Percentiles rank a stretch among this genome's conserved stretches.
phyloP scores from a whole-genome alignment of 1,140 invertebrate genomes.

The Drosophila trapezifrons region DNA sequence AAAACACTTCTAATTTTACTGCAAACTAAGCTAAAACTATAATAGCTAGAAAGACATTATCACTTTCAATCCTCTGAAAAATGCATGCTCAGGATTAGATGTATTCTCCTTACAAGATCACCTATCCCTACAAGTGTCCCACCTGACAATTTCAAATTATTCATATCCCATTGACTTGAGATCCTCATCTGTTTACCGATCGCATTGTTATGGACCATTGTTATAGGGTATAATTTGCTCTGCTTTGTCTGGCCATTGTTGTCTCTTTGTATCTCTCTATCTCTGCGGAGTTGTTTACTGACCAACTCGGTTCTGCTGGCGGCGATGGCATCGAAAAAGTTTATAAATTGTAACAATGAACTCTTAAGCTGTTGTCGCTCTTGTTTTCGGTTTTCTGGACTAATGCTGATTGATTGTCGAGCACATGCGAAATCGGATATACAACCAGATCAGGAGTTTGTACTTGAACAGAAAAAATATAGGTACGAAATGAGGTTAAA shows the following conservation, averaged over 20 bases:
- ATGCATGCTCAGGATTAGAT: background rate
- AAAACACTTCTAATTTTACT: background rate
- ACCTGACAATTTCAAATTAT: conserved; percentile 26
- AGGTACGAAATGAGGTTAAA: background rate
- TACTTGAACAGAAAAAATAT: background rate
- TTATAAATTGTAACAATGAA: conserved; percentile 80
- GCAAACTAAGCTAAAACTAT: background rate
- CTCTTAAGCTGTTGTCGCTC: conserved; percentile 82
- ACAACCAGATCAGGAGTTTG: background rate
- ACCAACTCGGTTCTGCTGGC: conserved; percentile 39
- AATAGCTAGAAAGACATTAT: background rate
- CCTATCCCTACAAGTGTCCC: background rate
- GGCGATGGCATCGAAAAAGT: conserved; percentile 44
- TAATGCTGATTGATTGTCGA: conserved; percentile 77
- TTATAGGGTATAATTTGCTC: conserved; percentile 47
- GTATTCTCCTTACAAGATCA: background rate
- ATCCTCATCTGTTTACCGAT: conserved; percentile 39
- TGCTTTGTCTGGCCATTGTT: conserved; percentile 45
- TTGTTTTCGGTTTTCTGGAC: conserved; percentile 69
- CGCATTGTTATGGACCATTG: conserved; percentile 35
- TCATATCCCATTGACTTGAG: conserved; percentile 41
- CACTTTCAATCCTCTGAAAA: background rate
- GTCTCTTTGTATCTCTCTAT: conserved; percentile 29
- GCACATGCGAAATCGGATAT: conserved; percentile 65
- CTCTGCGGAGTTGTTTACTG: conserved; percentile 29